Base-by-base conservation (phyloP, 1,140 invertebrate genomes). In the Octopus bimaculoides region DNA sequence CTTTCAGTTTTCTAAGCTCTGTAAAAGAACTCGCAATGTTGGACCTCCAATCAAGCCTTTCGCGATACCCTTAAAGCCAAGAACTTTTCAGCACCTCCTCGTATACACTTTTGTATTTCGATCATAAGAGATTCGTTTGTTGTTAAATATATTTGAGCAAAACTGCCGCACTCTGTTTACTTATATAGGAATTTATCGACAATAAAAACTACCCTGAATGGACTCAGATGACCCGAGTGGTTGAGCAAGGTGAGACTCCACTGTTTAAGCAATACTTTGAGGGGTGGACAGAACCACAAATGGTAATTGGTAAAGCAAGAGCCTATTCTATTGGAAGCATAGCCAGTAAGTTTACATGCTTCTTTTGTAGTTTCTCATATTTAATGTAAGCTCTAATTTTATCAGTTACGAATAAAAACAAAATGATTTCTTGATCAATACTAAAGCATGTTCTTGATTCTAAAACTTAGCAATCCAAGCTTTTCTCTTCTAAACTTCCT, bases 131-230 rank as follows among this genome's bases (percentile, higher is more conserved):
- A 41, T 41, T 41, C 26, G 26, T 41, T 41, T 41, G 26, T 41
- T 41, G 26, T 41, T 41, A 41, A 41, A 41, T 41, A 41, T 41
- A 41, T 41, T 41, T 41, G 26, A 41, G n/a, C 10, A 52, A 79
- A 69, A 54, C n/a, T 77, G 10, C 56, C 54, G 20, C 20, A 52
- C 12, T 77, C 53, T 77, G 77, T n/a, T 20, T 73, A 54, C 61
- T 61, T 81, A 75, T 5, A 78, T 74, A 95, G 88, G 91, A 93
- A 78, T 95, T 94, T 86, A 86, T 96, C 81, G 90, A 91, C 53
- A 89, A 92, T 5, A 94, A 95, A 82, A 94, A 94, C 56, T 95
- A 95, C 88, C 94, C 95, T 0, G 91, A 92, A 26, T 96, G 95
- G 95, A 95, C 94, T 78, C 92, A 92, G 84, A 93, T 95, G 66